phyloP scores from a whole-genome alignment of 2,888 invertebrate species.

The Dynastes hyllus region DNA sequence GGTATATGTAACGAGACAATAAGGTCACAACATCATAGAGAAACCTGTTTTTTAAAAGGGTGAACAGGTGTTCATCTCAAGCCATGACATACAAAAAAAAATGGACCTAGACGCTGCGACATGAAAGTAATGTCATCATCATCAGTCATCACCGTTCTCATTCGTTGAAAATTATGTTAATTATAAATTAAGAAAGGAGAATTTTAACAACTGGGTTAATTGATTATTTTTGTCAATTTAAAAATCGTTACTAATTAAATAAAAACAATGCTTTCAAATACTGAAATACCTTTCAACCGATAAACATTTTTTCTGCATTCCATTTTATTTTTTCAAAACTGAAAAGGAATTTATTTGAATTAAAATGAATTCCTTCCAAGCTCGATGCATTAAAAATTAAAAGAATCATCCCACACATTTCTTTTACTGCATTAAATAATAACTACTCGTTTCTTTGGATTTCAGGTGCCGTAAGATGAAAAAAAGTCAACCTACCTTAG shows the following conservation, averaged over 20 bases:
- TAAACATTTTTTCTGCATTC: neutral
- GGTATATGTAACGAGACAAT: neutral
- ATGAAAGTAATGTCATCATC: neutral
- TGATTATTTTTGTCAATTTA: neutral
- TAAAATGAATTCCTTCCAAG: no score
- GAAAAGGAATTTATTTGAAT: no score
- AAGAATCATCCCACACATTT: neutral
- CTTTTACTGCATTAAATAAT: neutral
- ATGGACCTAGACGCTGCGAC: neutral
- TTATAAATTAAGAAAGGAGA: neutral
- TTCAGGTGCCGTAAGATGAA: neutral
- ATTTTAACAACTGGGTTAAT: neutral
- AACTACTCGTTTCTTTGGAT: neutral
- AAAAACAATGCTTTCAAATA: no score
- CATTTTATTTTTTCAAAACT: no score
- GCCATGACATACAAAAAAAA: conserved; percentile 7
- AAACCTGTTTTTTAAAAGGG: conserved; percentile 46
- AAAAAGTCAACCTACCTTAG: neutral
- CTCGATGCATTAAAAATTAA: no score
- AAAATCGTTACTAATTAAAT: neutral
- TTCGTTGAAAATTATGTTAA: neutral
- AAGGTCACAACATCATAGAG: neutral
- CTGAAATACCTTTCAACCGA: conserved; percentile 6
- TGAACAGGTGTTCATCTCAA: conserved; percentile 43
- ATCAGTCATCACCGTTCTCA: neutral